Conservation (phyloP, 2,113 vertebrate genomes). For the Ahaetulla prasina region DNA sequence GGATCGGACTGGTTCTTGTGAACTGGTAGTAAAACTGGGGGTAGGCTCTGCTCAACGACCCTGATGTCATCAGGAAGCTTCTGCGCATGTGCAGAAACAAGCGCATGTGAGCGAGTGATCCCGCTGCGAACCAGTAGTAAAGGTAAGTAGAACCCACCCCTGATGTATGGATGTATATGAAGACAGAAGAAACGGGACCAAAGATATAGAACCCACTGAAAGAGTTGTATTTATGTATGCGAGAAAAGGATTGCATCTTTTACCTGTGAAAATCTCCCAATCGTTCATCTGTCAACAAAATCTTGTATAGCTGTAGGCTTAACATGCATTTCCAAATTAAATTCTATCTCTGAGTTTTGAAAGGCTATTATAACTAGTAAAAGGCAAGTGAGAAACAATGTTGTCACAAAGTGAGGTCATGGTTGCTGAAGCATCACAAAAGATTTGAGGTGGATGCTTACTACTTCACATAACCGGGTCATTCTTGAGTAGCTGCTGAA, state of each 20-base stretch:
- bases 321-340: background rate
- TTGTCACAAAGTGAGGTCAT: conserved; percentile 16
- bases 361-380: background rate
- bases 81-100: no score
- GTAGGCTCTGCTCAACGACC: no score
- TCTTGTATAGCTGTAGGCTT: background rate
- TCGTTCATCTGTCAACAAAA: background rate
- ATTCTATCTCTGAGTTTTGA: background rate
- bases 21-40: no score
- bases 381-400: background rate
- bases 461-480: background rate
- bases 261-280: background rate
- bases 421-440: conserved; percentile 25
- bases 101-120: no score
- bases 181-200: background rate
- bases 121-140: no score
- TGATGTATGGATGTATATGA: background rate
- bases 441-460: conserved; percentile 1
- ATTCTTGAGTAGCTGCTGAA: background rate
- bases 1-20: no score
- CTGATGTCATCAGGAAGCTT: no score
- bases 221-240: background rate
- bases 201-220: background rate
- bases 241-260: background rate
- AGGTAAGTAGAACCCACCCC: no score